Percentiles rank a stretch among this genome's conserved stretches.
These are phyloP conservation scores for Cantharis rufa DNA, from an alignment of 2,888 invertebrate species.

Conservation along the genomic window DNA sequence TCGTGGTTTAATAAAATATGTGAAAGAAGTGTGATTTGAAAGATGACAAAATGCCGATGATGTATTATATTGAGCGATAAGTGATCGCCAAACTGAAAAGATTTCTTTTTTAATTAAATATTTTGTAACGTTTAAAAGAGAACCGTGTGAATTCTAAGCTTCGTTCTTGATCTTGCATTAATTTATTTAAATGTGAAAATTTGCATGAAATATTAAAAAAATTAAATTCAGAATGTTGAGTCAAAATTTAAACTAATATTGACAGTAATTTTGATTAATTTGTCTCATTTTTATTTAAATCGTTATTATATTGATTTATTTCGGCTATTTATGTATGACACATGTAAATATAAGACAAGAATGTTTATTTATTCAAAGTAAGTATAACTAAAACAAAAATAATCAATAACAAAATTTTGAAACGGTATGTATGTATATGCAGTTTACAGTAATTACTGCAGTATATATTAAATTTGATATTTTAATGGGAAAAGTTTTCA, in stretches of 20 bases:
- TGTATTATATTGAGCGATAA: neutral
- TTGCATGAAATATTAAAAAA: neutral
- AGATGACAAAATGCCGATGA: neutral
- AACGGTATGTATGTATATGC: neutral
- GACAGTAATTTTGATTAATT: neutral
- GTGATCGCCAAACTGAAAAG: neutral
- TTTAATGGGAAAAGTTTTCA: neutral
- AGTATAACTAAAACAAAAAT: neutral
- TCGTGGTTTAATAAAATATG: neutral
- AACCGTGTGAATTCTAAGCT: neutral
- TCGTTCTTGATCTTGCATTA: neutral
- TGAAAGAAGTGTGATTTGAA: neutral
- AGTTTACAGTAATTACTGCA: neutral
- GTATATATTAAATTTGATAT: neutral
- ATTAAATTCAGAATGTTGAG: neutral
- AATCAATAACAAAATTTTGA: neutral
- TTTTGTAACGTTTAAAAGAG: neutral
- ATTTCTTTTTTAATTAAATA: neutral
- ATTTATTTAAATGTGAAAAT: neutral
- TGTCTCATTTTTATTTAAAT: neutral
- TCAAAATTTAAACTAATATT: neutral
- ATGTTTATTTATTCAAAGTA: neutral
- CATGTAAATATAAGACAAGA: neutral
- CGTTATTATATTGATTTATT: neutral
- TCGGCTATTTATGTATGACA: neutral